Percentiles rank a stretch among this genome's conserved stretches.
Evolutionary conservation across 2,113 vertebrate genomes (phyloP).

Genomic region (Oophaga pumilio): DNA sequence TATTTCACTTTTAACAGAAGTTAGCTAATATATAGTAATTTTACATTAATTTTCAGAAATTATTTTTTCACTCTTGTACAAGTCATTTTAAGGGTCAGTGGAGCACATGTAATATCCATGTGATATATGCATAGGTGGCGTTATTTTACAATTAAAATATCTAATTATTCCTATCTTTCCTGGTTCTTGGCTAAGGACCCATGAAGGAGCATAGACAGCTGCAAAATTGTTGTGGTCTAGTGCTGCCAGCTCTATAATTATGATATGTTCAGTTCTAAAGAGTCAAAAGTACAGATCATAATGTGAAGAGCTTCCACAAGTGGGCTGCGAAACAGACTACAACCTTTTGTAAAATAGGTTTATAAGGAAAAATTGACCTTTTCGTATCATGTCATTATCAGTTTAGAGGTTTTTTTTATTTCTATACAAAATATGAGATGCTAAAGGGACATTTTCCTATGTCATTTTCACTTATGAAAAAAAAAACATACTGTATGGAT

Average conservation of each 20-base stretch:
- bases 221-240: slow-evolving; percentile 8
- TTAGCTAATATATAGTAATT: not conserved
- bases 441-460: too few species aligned
- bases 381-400: not conserved
- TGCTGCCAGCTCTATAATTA: slow-evolving; percentile 32
- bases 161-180: slow-evolving; percentile 21
- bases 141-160: slow-evolving; percentile 22
- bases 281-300: slow-evolving; percentile 39
- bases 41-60: not conserved
- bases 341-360: not conserved
- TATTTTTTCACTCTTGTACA: not conserved
- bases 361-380: not conserved
- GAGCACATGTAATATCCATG: not conserved
- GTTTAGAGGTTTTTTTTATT: too few species aligned
- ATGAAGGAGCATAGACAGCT: slow-evolving; percentile 36
- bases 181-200: slow-evolving; percentile 9
- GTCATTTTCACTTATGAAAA: too few species aligned
- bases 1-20: not conserved
- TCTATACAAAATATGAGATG: too few species aligned
- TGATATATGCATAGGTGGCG: not conserved
- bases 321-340: not conserved
- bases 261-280: slow-evolving; percentile 6
- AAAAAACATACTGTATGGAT: too few species aligned
- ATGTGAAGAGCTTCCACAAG: slow-evolving; percentile 23
- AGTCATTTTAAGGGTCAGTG: not conserved